Evolutionary conservation across 2,113 vertebrate species (phyloP).

Genomic region (Trinectes maculatus): DNA sequence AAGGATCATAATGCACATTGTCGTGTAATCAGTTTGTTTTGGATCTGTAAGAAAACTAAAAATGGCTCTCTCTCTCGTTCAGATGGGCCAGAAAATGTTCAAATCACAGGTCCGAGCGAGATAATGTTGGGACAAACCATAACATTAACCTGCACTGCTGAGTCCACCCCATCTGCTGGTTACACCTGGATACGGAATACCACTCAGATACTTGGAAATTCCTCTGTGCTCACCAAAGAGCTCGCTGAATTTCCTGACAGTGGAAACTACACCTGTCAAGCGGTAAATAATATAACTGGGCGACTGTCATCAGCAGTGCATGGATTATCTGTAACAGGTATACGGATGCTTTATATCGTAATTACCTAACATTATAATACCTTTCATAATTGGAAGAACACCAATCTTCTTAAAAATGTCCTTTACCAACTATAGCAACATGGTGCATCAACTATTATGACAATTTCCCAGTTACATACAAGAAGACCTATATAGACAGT

Average conservation of each 20-base stretch:
- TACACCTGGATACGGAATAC: constrained; percentile 64
- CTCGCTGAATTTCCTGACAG: not conserved
- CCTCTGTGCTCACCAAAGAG: constrained; percentile 7
- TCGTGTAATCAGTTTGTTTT: not conserved
- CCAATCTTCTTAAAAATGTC: no score
- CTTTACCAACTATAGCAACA: no score
- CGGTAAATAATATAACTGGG: constrained; percentile 18
- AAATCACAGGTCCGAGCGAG: constrained; percentile 31
- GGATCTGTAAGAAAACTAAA: not conserved
- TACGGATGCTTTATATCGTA: no score
- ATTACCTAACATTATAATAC: not conserved
- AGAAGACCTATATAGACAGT: not conserved
- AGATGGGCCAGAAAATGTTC: constrained; percentile 71
- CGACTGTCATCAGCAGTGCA: not conserved
- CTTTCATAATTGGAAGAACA: not conserved
- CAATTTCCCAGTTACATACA: not conserved
- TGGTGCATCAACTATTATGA: not conserved
- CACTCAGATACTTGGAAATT: not conserved
- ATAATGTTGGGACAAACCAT: not conserved
- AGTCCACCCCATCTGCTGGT: constrained; percentile 48
- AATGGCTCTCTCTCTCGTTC: not conserved
- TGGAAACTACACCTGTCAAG: constrained; percentile 59
- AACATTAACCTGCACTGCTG: constrained; percentile 52
- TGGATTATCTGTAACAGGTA: constrained; percentile 27
- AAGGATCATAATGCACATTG: constrained; percentile 15